Conservation (phyloP, 2,113 vertebrate species). For the Corythoichthys haematopterus region DNA sequence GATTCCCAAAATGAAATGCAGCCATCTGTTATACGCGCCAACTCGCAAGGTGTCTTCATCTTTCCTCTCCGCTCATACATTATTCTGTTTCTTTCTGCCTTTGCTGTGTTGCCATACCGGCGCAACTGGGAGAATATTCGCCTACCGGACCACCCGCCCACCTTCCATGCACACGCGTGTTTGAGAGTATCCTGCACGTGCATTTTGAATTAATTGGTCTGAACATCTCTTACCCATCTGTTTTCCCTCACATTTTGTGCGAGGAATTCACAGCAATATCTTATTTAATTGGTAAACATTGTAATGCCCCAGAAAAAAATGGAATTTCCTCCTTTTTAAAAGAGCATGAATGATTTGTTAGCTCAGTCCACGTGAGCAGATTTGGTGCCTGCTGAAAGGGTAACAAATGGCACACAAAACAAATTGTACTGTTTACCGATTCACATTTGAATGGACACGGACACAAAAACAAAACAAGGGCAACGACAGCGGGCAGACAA, state of each 20-base stretch:
- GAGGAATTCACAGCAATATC: constrained; percentile 14
- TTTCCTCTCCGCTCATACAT: constrained; percentile 45
- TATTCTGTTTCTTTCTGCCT: constrained; percentile 51
- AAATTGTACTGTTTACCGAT: not conserved
- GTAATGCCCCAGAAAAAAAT: not conserved
- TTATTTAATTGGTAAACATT: constrained; percentile 2
- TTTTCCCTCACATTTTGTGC: constrained; percentile 37
- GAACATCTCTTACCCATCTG: constrained; percentile 28
- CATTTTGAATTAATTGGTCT: constrained; percentile 31
- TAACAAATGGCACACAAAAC: not conserved
- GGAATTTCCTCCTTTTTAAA: not conserved
- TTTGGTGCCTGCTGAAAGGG: not conserved
- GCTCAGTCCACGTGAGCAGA: not conserved
- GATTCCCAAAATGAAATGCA: constrained; percentile 40
- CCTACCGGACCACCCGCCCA: constrained; percentile 6
- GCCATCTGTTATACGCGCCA: constrained; percentile 52
- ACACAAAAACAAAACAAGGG: constrained; percentile 1
- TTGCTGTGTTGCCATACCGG: constrained; percentile 13
- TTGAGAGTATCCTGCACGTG: constrained; percentile 23
- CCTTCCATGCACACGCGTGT: not conserved
- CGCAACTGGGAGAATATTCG: constrained; percentile 26
- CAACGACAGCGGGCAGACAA: not conserved
- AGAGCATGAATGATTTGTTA: not conserved
- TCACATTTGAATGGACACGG: not conserved
- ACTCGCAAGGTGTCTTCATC: constrained; percentile 51